Evolutionary conservation across 2,888 invertebrate genomes (phyloP), one percentile per base, ranked within the genome.

Genomic region (Callyntrura sp.): DNA sequence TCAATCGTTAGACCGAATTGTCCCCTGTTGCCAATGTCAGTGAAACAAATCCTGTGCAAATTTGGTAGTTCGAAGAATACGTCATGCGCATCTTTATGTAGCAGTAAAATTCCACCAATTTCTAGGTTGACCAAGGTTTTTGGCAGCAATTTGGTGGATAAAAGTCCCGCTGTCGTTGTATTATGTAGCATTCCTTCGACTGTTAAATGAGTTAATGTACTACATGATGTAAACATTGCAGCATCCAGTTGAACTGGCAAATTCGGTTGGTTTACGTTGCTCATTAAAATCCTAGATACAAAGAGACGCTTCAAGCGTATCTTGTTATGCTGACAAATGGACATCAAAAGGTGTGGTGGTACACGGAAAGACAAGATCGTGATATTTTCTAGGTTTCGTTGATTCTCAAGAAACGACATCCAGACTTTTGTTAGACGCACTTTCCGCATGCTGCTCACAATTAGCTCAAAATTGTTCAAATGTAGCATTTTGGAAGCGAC

Each of bases 181-280:
- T 14, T 57, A 14, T 70, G 51, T 20, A 55, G 60, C 87, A 90
- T 90, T 55, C 85, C 90, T 17, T 90, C 88, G 6, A 88, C n/a
- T n/a, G 68, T 84, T 4, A 90, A 55, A 23, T 14, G 4, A 1
- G 11, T 68, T 17, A 90, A 65, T 14, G 70, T 51, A 9, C 3
- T 3, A 65, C 90, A 90, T n/a, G 45, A 51, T 9, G 25, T 23
- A 17, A 90, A 48, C 0, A 85, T 35, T 8, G 51, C 20, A 43
- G 84, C 78, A 45, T 90, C 76, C 3, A 90, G 11, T 8, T 65
- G 87, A 28, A 76, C 57, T 5, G 82, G 23, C 20, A 20, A 48
- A 5, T 9, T 28, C 5, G 28, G 23, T 28, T 28, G 65, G 1
- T 9, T 28, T 9, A 20, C 51, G 9, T 79, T 55, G 11, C 0